A percentile compares a stretch with the other conserved stretches of the same genome.
These are phyloP conservation scores for Polietes domitor DNA, from an alignment of 2,888 invertebrate genomes.

Conservation along the genomic window DNA sequence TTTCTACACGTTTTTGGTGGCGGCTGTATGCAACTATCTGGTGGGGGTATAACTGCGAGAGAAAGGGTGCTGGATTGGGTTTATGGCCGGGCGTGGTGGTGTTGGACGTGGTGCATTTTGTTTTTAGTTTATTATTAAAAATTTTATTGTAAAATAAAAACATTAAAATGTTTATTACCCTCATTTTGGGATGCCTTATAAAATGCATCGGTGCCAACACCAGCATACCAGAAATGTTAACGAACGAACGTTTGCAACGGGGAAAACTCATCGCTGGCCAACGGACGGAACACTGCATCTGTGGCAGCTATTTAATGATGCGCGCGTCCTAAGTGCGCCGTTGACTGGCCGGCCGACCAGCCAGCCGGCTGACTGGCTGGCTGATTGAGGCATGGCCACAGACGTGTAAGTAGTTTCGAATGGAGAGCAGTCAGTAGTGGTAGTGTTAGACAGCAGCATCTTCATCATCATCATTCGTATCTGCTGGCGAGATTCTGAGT, in stretches of 20 bases:
- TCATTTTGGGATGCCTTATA: constrained; percentile 61
- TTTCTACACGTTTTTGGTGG: not conserved
- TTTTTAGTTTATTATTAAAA: constrained; percentile 39
- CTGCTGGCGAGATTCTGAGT: not conserved
- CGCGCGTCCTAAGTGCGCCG: constrained; percentile 27
- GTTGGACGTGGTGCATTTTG: constrained; percentile 2
- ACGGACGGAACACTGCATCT: not conserved
- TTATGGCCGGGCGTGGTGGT: not conserved
- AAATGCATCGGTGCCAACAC: constrained; percentile 58
- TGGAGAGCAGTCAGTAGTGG: not conserved
- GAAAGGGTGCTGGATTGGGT: not conserved
- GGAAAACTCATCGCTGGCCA: not conserved
- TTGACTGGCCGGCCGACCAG: not conserved
- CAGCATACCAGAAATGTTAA: not conserved
- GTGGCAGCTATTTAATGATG: constrained; percentile 19
- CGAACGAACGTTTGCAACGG: not conserved
- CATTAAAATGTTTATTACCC: constrained; percentile 55
- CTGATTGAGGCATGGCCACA: not conserved
- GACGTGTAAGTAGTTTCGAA: not conserved
- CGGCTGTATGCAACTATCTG: not conserved
- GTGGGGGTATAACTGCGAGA: not conserved
- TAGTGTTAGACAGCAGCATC: not conserved
- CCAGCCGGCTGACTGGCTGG: not conserved
- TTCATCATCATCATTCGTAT: constrained; percentile 3
- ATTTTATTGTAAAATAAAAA: constrained; percentile 55